Conservation (phyloP, 2,888 invertebrate genomes). For the Rhagium mordax region DNA sequence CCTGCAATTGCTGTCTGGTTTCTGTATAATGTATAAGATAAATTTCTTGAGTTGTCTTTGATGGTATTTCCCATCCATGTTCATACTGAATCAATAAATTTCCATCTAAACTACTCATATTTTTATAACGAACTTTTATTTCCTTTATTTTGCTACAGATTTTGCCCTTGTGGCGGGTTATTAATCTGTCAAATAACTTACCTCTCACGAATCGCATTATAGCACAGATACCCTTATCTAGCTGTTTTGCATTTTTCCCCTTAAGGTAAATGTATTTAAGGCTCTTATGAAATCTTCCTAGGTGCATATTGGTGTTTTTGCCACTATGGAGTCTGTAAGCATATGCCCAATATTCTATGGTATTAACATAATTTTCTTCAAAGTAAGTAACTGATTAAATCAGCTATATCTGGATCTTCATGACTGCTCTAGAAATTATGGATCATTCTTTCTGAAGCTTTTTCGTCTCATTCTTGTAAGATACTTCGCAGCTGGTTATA, state of each 20-base stretch:
- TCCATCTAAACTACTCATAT: not conserved
- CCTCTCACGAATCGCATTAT: slow-evolving; percentile 28
- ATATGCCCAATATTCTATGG: not conserved
- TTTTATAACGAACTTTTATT: slow-evolving; percentile 12
- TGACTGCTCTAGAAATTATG: slow-evolving; percentile 7
- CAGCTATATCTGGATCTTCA: slow-evolving; percentile 27
- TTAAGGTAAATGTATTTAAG: slow-evolving; percentile 32
- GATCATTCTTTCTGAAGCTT: slow-evolving; percentile 39
- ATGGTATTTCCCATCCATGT: slow-evolving; percentile 3
- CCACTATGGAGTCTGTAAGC: not conserved
- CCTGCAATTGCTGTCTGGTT: not conserved
- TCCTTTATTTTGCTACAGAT: slow-evolving; percentile 17
- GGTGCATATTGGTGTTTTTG: slow-evolving; percentile 23
- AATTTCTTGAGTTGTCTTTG: not conserved
- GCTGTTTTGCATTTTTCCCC: slow-evolving; percentile 15
- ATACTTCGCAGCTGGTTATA: slow-evolving; percentile 36
- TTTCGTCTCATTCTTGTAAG: slow-evolving; percentile 42
- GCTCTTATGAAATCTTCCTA: slow-evolving; percentile 12
- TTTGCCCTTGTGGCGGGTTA: slow-evolving; percentile 19
- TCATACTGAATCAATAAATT: slow-evolving; percentile 6
- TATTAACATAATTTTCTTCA: slow-evolving; percentile 32
- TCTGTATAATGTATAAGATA: not conserved
- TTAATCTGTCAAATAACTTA: slow-evolving; percentile 19
- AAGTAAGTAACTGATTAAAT: slow-evolving; percentile 48
- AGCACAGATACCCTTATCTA: slow-evolving; percentile 21